Percentiles rank a stretch among this genome's conserved stretches.
These are phyloP conservation scores for Lasioglossum morio DNA, from an alignment of 2,888 invertebrate species.

Conservation along the genomic window DNA sequence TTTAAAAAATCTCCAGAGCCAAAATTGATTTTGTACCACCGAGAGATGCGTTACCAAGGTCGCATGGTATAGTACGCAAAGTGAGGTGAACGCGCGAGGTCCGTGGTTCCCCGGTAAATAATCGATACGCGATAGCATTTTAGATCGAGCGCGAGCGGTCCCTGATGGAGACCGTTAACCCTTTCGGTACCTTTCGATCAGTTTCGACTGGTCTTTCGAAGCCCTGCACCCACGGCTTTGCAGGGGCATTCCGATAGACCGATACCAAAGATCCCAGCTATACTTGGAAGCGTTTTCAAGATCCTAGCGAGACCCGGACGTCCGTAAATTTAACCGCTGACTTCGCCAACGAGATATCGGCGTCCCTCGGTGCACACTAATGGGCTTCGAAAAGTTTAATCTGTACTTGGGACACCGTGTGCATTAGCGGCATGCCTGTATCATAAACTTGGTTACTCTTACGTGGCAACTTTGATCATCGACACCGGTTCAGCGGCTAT, in stretches of 20 bases:
- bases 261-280: constrained; percentile 28
- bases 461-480: constrained; percentile 49
- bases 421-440: constrained; percentile 53
- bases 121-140: constrained; percentile 12
- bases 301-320: constrained; percentile 60
- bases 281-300: constrained; percentile 51
- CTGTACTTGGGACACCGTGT: constrained; percentile 50
- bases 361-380: constrained; percentile 56
- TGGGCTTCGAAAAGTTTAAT: constrained; percentile 67
- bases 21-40: not conserved
- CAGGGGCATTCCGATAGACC: constrained; percentile 23
- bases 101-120: not conserved
- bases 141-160: constrained; percentile 14
- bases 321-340: constrained; percentile 71
- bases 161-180: constrained; percentile 19
- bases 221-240: not conserved
- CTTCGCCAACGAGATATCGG: constrained; percentile 57
- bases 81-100: not conserved
- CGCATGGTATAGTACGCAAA: not conserved
- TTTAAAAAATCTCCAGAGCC: not conserved
- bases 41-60: not conserved
- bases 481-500: constrained; percentile 19
- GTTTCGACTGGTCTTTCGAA: constrained; percentile 16
- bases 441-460: constrained; percentile 51
- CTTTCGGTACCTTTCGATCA: constrained; percentile 44